Conservation (phyloP, 2,113 vertebrate genomes). For the Grammomys dolichurus region DNA sequence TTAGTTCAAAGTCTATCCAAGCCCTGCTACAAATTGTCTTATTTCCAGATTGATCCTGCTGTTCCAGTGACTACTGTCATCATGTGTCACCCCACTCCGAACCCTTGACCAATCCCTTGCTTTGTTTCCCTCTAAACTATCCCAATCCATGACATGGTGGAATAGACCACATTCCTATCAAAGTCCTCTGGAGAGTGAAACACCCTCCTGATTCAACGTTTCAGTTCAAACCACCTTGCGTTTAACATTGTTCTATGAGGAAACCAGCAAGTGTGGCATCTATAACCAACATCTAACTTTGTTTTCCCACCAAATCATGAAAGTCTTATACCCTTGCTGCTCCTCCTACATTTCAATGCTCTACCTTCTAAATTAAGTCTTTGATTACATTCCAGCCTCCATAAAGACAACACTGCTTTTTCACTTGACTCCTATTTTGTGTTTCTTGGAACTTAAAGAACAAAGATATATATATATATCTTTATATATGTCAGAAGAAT, state of each 20-base stretch:
- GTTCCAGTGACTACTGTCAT: not conserved
- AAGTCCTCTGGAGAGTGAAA: not conserved
- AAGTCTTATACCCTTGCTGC: not conserved
- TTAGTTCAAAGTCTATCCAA: not conserved
- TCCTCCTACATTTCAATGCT: not conserved
- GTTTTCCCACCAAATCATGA: conserved; percentile 1
- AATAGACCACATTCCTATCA: not conserved
- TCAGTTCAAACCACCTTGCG: not conserved
- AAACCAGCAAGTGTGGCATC: not conserved
- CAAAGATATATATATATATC: not conserved
- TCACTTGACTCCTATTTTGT: not conserved
- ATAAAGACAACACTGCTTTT: not conserved
- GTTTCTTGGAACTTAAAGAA: not conserved
- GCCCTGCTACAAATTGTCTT: not conserved
- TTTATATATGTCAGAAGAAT: not conserved
- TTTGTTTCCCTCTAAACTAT: not conserved
- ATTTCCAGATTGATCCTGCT: not conserved
- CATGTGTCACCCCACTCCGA: too few relatives aligned
- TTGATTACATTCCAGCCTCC: not conserved
- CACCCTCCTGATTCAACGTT: not conserved
- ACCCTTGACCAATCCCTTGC: too few relatives aligned
- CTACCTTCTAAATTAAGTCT: not conserved
- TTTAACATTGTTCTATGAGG: not conserved
- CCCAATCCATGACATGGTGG: not conserved
- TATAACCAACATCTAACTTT: not conserved